These are phyloP conservation scores for Thryonomys swinderianus DNA, from an alignment of 2,113 vertebrate species.

Conservation along the genomic window DNA sequence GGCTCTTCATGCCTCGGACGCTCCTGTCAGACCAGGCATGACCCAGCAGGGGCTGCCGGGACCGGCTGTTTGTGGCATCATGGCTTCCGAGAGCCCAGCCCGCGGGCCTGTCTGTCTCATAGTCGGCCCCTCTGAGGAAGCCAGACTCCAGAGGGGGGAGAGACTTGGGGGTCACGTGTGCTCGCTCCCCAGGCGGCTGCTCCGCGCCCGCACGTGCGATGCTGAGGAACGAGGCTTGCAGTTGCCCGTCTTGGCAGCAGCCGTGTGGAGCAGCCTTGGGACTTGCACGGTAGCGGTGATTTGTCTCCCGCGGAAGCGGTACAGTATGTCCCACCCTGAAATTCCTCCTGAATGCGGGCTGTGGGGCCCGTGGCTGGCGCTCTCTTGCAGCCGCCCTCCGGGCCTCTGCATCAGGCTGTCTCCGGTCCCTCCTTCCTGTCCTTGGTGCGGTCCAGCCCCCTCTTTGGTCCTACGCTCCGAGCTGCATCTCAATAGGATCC, in stretches of 20 bases:
- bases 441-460: background rate
- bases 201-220: background rate
- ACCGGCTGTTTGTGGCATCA: background rate
- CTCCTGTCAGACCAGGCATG: background rate
- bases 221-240: background rate
- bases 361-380: background rate
- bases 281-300: conserved; percentile 36
- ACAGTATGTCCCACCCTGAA: background rate
- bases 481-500: conserved; percentile 85
- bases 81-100: background rate
- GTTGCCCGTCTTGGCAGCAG: conserved; percentile 2
- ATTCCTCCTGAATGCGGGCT: background rate
- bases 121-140: background rate
- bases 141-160: background rate
- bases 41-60: background rate
- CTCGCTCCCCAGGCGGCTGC: background rate
- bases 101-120: background rate
- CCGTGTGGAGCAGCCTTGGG: background rate
- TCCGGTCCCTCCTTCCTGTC: background rate
- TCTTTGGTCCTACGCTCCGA: conserved; percentile 68
- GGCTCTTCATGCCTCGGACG: background rate
- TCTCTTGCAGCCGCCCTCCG: background rate
- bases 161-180: conserved; percentile 35
- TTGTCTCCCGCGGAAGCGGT: conserved; percentile 34
- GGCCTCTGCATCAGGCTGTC: background rate